Evolutionary conservation across 1,140 invertebrate species (phyloP).

Genomic region (Drosophila hydei): DNA sequence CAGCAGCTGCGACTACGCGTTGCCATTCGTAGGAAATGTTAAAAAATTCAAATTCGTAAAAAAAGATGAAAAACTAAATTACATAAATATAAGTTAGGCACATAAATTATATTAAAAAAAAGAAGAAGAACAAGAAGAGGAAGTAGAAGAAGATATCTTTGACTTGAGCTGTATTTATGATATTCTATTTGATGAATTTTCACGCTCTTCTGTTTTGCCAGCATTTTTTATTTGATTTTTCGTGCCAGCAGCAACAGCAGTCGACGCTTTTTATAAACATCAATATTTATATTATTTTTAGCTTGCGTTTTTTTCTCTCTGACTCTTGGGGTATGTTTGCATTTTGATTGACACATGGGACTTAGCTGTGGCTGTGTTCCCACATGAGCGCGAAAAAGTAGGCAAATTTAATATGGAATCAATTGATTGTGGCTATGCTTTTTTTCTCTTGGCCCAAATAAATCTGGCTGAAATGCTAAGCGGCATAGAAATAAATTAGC

Average conservation of each 20-base stretch:
- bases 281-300: slow-evolving; percentile 56
- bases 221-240: neutral
- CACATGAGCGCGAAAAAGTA: neutral
- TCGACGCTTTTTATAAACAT: slow-evolving; percentile 50
- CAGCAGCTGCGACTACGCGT: slow-evolving; percentile 8
- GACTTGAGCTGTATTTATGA: slow-evolving; percentile 32
- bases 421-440: slow-evolving; percentile 51
- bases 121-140: neutral
- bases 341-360: slow-evolving; percentile 72
- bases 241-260: slow-evolving; percentile 36
- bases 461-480: slow-evolving; percentile 18
- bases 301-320: slow-evolving; percentile 30
- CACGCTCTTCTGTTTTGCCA: neutral
- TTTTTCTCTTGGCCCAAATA: slow-evolving; percentile 17
- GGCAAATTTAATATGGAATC: slow-evolving; percentile 45
- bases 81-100: slow-evolving; percentile 49
- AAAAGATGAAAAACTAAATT: slow-evolving; percentile 42
- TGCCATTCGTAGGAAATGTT: slow-evolving; percentile 16
- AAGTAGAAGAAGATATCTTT: slow-evolving; percentile 45
- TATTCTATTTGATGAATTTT: slow-evolving; percentile 43
- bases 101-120: slow-evolving; percentile 52
- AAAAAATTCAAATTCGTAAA: slow-evolving; percentile 38
- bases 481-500: slow-evolving; percentile 45
- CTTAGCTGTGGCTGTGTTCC: slow-evolving; percentile 39
- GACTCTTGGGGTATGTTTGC: slow-evolving; percentile 45